Evolutionary conservation across 2,797 vertebrate species (phyloP), one percentile per base, ranked within the genome.

Genomic region (Harpagifer antarcticus): DNA sequence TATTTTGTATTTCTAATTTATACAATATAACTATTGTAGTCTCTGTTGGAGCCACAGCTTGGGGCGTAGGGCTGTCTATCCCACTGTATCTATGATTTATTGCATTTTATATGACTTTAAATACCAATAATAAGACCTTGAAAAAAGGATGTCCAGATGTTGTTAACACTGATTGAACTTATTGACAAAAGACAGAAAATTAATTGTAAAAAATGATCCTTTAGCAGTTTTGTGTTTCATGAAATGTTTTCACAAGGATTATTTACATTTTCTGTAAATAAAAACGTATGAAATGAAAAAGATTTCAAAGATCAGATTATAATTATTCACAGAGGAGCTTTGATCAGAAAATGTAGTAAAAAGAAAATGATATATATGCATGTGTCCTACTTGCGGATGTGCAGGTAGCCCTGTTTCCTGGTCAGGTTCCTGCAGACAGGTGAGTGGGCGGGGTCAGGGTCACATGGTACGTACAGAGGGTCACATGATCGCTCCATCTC

Each of bases 361-460:
- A 56, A 42, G 15, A 2, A 19, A 27, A 27, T 27, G 4, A 27
- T 27, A 27, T 27, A 3, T 61, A 11, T 0, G 37, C 50, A 42
- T 52, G 31, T 9, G 69, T 84, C 96, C 68, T 96, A 99, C 98
- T 97, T 99, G 82, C 98, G 97, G 83, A 95, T 95, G 93, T 97
- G 96, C 85, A 99, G 97, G 93, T 99, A 99, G 58, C 97, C 98
- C 74, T 98, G 96, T 86, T 99, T 99, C 81, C 96, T 95, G 47
- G 98, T 99, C 67, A 99, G 93, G 84, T 96, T 99, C 76, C 97
- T 96, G 72, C 97, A 96, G 63, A 97, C 94, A 5, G 97, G 96
- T 83, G 97, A 95, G 83, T 95, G 96, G 10, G 83, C 88, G 27
- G 96, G 92, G 85, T 99, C 97, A 0, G 97, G 97, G 85, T 99